Evolutionary conservation across 2,113 vertebrate genomes (phyloP).

Genomic region (Gobius niger): DNA sequence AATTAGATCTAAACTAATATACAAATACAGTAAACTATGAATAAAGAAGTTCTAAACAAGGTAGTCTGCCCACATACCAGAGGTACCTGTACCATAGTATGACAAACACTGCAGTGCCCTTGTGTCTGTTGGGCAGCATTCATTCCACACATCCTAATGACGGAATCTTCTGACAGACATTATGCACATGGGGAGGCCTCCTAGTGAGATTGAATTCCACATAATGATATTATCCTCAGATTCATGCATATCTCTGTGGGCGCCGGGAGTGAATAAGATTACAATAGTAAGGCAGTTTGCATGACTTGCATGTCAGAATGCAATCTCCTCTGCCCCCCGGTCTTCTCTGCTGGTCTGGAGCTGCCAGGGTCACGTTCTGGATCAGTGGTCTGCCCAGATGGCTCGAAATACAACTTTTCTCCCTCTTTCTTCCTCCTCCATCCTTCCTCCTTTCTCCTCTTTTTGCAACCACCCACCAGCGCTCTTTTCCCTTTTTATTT

Average conservation of each 20-base stretch:
- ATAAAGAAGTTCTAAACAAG: too few relatives aligned
- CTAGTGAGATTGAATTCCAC: not conserved
- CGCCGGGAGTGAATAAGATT: constrained; percentile 43
- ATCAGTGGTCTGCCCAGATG: constrained; percentile 76
- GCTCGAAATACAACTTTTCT: constrained; percentile 55
- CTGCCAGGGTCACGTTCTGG: constrained; percentile 75
- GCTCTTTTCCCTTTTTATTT: constrained; percentile 35
- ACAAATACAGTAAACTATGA: too few relatives aligned
- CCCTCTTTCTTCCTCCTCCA: not conserved
- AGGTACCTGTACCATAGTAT: too few relatives aligned
- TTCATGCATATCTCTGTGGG: constrained; percentile 1
- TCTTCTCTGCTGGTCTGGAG: constrained; percentile 53
- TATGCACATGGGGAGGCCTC: not conserved
- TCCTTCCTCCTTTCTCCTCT: constrained; percentile 36
- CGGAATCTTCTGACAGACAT: not conserved
- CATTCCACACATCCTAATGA: not conserved
- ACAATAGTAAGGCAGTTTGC: constrained; percentile 49
- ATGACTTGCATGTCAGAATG: constrained; percentile 49
- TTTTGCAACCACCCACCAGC: constrained; percentile 10
- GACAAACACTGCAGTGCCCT: too few relatives aligned
- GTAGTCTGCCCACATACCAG: too few relatives aligned
- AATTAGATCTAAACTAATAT: too few relatives aligned
- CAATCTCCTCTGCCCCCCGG: constrained; percentile 47
- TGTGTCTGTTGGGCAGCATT: not conserved
- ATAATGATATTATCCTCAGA: not conserved